Evolutionary conservation across 2,797 vertebrate genomes (phyloP).

Genomic region (Spinibarbus caldwelli): DNA sequence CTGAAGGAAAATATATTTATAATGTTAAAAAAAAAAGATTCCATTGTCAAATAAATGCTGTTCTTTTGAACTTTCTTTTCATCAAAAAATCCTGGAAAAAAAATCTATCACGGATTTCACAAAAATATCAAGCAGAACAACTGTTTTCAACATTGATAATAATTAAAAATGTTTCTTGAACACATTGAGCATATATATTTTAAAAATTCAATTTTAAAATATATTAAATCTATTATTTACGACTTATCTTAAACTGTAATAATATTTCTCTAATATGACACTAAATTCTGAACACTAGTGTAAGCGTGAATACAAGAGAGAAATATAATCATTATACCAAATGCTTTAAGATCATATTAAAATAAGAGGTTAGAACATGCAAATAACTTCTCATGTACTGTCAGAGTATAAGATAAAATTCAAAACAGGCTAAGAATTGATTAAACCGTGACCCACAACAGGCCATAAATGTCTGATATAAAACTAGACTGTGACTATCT

Average conservation of each 20-base stretch:
- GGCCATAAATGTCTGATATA: neutral
- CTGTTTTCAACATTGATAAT: neutral
- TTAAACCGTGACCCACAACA: neutral
- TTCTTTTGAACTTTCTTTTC: too few species aligned
- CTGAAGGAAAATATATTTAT: neutral
- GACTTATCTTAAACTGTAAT: neutral
- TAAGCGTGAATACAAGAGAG: neutral
- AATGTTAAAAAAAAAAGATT: too few species aligned
- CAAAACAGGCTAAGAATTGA: neutral
- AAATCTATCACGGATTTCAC: neutral
- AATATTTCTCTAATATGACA: neutral
- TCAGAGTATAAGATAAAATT: constrained; percentile 7
- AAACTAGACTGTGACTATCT: neutral
- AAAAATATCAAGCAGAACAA: neutral
- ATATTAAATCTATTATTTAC: neutral
- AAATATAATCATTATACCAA: constrained; percentile 11
- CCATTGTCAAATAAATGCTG: too few species aligned
- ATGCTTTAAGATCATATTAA: constrained; percentile 14
- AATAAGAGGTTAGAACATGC: constrained; percentile 25
- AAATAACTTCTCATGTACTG: constrained; percentile 4
- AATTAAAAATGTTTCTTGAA: neutral
- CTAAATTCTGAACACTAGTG: neutral
- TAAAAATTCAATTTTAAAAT: neutral
- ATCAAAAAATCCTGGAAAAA: too few species aligned
- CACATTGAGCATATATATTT: neutral